These are phyloP conservation scores for Nebria salina DNA, from an alignment of 2,888 invertebrate species.

Conservation along the genomic window DNA sequence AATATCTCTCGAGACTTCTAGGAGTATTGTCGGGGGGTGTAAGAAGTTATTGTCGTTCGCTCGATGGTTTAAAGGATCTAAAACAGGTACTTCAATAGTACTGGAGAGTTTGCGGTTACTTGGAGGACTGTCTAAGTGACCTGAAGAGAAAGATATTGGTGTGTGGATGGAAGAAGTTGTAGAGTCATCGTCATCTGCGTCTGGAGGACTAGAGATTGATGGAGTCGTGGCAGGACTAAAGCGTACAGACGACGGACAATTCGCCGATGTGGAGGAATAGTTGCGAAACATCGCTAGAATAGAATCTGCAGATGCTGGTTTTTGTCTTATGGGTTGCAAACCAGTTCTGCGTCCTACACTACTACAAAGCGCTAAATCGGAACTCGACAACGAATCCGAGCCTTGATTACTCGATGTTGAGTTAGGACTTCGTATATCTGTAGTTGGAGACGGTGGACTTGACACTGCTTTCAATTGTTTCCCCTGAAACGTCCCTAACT, in stretches of 20 bases:
- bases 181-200: constrained; percentile 78
- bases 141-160: constrained; percentile 69
- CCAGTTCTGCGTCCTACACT: constrained; percentile 58
- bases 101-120: constrained; percentile 57
- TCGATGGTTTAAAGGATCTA: constrained; percentile 76
- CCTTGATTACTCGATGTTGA: constrained; percentile 81
- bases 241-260: constrained; percentile 70
- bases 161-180: constrained; percentile 73
- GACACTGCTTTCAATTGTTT: constrained; percentile 62
- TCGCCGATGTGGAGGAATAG: constrained; percentile 73
- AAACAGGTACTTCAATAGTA: constrained; percentile 70
- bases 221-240: constrained; percentile 77
- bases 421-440: constrained; percentile 70
- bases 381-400: constrained; percentile 79
- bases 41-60: constrained; percentile 69
- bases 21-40: constrained; percentile 78
- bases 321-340: constrained; percentile 65
- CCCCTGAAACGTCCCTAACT: constrained; percentile 61
- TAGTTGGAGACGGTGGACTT: constrained; percentile 74
- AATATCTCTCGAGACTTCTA: constrained; percentile 79
- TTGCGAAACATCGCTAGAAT: constrained; percentile 82
- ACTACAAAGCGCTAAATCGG: constrained; percentile 73
- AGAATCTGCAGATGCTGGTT: constrained; percentile 81
- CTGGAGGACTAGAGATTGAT: constrained; percentile 79
- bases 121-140: constrained; percentile 72